Conservation (phyloP, 2,113 vertebrate genomes). For the Melanerpes formicivorus region DNA sequence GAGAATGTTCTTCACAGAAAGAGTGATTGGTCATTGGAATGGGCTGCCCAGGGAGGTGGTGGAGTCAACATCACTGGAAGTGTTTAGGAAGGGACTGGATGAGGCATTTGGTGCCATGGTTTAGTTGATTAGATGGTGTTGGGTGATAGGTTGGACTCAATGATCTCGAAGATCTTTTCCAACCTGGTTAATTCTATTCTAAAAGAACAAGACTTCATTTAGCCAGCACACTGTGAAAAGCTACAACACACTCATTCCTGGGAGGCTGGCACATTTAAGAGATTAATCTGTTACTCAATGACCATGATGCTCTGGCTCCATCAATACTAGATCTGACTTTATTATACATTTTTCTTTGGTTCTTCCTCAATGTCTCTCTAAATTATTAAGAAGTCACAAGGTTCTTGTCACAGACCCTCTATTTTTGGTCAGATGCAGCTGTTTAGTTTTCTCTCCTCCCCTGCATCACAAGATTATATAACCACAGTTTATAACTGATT, state of each 20-base stretch:
- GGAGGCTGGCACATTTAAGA: neutral
- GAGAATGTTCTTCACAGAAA: too few relatives aligned
- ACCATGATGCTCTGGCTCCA: neutral
- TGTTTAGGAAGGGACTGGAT: too few relatives aligned
- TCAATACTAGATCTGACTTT: neutral
- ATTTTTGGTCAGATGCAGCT: conserved; percentile 43
- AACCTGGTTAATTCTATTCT: too few relatives aligned
- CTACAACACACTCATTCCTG: neutral
- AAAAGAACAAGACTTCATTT: neutral
- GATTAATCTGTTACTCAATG: neutral
- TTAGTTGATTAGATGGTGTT: too few relatives aligned
- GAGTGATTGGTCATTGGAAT: too few relatives aligned
- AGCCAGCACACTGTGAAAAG: neutral
- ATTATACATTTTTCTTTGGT: neutral
- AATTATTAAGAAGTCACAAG: neutral
- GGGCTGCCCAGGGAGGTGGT: too few relatives aligned
- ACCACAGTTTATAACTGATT: conserved; percentile 23
- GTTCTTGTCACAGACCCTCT: conserved; percentile 4
- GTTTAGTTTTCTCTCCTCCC: conserved; percentile 32
- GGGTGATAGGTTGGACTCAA: too few relatives aligned
- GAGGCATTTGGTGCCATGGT: too few relatives aligned
- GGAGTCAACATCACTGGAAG: too few relatives aligned
- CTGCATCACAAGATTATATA: conserved; percentile 43
- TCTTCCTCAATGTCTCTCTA: neutral
- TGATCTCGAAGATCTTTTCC: too few relatives aligned